Evolutionary conservation across 2,888 invertebrate genomes (phyloP), one percentile per base, ranked within the genome.

Genomic region (Listrodromus nycthemerus): DNA sequence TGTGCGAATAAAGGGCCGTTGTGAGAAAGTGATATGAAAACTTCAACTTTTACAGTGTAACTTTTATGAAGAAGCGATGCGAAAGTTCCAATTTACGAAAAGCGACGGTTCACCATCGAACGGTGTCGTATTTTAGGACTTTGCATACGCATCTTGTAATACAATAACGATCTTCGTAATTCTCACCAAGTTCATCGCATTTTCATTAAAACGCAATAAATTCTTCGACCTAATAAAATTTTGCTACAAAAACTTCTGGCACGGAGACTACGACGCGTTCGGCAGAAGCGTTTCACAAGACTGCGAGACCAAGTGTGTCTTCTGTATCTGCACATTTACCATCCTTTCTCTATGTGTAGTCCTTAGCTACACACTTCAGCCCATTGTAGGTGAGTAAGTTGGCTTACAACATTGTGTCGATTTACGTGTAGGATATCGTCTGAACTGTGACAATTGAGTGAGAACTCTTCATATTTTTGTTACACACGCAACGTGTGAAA

Each of bases 301-400:
- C 1, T 79, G 76, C 41, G 67, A 88, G n/a, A 75, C 21, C 71
- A 85, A 73, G 5, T 79, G 83, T 2, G 33, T 83, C 8, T 1
- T 87, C 10, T 58, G 87, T 33, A 55, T 87, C 8, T 85, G 82
- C 74, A 79, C 75, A 4, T 86, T 87, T 19, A 83, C 80, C 1
- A 86, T 85, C 21, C 83, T 79, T 58, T 52, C 80, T n/a, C 82
- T 85, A 45, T 80, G 79, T 13, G 87, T 87, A n/a, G 80, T 84
- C 4, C n/a, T 75, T 1, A 58, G 83, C 61, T 89, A 88, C 50
- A 69, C 84, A 61, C 8, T 83, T 1, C 80, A 85, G 0, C 88
- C 89, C 0, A 16, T 89, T n/a, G 16, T 88, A 8, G 88, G 89
- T 89, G 50, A 16, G 50, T 16, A 30, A 27, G 7, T 27, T 61